Evolutionary conservation across 92 coral and sea anemone species (phyloP).

Genomic region (Zoanthus sociatus): DNA sequence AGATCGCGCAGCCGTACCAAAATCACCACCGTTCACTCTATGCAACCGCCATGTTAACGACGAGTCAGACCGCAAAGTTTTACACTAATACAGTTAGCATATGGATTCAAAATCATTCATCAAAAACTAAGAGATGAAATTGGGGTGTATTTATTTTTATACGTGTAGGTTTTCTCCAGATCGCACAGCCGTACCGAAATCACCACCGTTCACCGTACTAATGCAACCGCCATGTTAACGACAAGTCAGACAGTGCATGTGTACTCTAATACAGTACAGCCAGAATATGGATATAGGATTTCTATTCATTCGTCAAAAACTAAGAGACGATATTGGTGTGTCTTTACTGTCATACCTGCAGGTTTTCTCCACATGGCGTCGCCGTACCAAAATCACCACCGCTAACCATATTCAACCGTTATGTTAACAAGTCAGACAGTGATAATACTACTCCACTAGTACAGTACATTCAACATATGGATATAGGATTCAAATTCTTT

Average conservation of each 20-base stretch:
- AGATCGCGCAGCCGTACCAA: constrained; percentile 18
- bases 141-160: constrained; percentile 1
- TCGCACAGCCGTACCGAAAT: constrained; percentile 21
- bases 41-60: constrained; percentile 17
- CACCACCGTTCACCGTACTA: background rate
- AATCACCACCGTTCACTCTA: background rate
- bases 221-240: constrained; percentile 16
- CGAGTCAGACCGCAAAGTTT: background rate
- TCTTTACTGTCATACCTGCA: constrained; percentile 23
- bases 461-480: constrained; percentile 37
- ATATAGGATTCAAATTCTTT: background rate
- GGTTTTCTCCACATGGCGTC: constrained; percentile 9
- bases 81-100: constrained; percentile 38
- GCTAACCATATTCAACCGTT: constrained; percentile 10
- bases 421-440: constrained; percentile 6
- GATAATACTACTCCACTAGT: background rate
- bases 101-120: background rate
- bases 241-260: constrained; percentile 1
- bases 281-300: constrained; percentile 37
- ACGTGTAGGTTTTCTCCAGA: constrained; percentile 10
- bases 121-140: background rate
- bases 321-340: background rate
- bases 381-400: constrained; percentile 9
- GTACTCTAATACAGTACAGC: constrained; percentile 33
- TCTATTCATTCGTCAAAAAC: background rate